These are phyloP conservation scores for Mastigias papua DNA, from an alignment of 30 jellyfish, hydroid and myxozoan genomes.

Conservation along the genomic window DNA sequence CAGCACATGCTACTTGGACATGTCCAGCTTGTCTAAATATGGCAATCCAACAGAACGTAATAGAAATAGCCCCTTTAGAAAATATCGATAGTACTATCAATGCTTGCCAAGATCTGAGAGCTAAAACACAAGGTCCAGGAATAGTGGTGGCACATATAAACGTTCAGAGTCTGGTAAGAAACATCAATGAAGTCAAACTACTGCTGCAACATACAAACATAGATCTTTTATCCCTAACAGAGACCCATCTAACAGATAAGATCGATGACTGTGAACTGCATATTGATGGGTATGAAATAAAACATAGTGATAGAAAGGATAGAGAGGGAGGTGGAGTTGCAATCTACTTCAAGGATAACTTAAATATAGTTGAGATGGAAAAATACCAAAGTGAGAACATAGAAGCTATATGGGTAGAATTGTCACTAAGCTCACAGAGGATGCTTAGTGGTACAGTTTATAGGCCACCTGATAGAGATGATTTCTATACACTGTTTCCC, in stretches of 20 bases:
- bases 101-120: too few species aligned
- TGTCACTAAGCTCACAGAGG: constrained; percentile 36
- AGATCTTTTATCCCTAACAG: constrained; percentile 48
- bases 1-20: too few species aligned
- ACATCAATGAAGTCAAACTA: constrained; percentile 24
- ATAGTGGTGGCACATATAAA: neutral
- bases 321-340: constrained; percentile 57
- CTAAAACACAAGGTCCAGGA: too few species aligned
- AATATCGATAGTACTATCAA: too few species aligned
- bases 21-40: too few species aligned
- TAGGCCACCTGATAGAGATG: constrained; percentile 64
- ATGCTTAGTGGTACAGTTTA: constrained; percentile 40
- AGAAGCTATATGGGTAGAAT: constrained; percentile 45
- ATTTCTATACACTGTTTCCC: constrained; percentile 44
- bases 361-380: neutral
- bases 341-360: constrained; percentile 19
- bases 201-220: constrained; percentile 41
- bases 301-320: constrained; percentile 32
- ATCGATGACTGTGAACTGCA: constrained; percentile 17
- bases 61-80: too few species aligned
- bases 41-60: too few species aligned
- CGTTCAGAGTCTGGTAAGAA: neutral
- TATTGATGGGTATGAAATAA: constrained; percentile 36
- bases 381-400: constrained; percentile 18
- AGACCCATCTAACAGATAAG: constrained; percentile 29